phyloP scores from a whole-genome alignment of 1,140 invertebrate species.

The Sycobia sp. region DNA sequence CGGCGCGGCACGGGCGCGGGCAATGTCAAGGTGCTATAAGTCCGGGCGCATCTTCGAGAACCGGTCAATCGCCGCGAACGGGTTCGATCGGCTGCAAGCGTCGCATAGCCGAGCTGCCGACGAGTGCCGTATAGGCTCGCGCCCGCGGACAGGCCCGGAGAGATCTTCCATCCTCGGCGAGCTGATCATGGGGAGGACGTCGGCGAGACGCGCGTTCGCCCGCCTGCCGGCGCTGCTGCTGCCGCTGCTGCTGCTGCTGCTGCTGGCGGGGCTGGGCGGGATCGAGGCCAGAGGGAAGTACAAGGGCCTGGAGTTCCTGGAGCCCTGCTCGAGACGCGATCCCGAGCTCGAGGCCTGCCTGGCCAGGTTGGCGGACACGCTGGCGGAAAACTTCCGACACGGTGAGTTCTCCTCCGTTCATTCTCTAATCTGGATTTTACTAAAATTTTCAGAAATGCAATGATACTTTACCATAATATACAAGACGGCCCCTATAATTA shows the following conservation, averaged over 20 bases:
- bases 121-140: too few relatives aligned
- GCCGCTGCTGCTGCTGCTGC: neutral
- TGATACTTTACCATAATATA: too few relatives aligned
- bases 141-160: too few relatives aligned
- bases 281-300: conserved; percentile 49
- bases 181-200: too few relatives aligned
- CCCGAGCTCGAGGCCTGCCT: conserved; percentile 75
- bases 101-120: too few relatives aligned
- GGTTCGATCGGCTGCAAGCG: conserved; percentile 44
- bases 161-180: too few relatives aligned
- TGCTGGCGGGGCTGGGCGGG: neutral
- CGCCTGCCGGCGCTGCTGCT: neutral
- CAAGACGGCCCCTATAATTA: too few relatives aligned
- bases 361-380: conserved; percentile 71
- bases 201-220: conserved; percentile 17
- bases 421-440: too few relatives aligned
- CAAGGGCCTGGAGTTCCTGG: conserved; percentile 63
- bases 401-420: conserved; percentile 54
- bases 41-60: conserved; percentile 47
- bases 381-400: conserved; percentile 69
- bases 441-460: too few relatives aligned
- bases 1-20: conserved; percentile 41
- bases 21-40: conserved; percentile 64
- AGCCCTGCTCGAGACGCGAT: conserved; percentile 71
- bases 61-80: conserved; percentile 51